Percentiles rank a stretch among this genome's conserved stretches.
phyloP scores from a whole-genome alignment of 2,113 vertebrate species.

The Oreochromis tanganicae region DNA sequence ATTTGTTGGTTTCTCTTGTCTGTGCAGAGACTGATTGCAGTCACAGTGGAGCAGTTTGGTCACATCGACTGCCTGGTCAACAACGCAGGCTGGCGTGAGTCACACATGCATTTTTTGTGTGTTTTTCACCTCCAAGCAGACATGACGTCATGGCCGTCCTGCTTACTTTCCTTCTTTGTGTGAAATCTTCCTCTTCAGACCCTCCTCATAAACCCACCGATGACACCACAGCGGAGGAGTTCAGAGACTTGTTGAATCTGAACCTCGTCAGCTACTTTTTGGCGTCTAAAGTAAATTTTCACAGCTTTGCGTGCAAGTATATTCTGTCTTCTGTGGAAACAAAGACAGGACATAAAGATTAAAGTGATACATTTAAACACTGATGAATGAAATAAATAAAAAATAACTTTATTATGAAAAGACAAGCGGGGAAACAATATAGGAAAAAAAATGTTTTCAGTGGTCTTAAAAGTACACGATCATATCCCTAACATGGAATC shows the following conservation, averaged over 20 bases:
- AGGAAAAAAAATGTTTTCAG: neutral
- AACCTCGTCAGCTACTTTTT: constrained; percentile 78
- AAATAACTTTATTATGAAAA: neutral
- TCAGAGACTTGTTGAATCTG: constrained; percentile 75
- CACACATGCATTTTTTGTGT: neutral
- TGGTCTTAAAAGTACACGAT: neutral
- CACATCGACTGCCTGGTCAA: constrained; percentile 81
- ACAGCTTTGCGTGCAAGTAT: neutral
- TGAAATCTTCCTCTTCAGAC: constrained; percentile 58
- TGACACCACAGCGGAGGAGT: constrained; percentile 71
- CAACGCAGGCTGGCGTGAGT: constrained; percentile 82
- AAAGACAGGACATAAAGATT: neutral
- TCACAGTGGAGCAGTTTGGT: constrained; percentile 64
- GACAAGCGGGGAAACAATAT: rapidly evolving
- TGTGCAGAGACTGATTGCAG: constrained; percentile 66
- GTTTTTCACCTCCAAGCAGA: neutral
- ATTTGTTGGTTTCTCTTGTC: neutral
- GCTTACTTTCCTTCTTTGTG: neutral
- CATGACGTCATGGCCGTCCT: neutral
- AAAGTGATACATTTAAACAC: neutral
- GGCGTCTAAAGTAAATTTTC: constrained; percentile 72
- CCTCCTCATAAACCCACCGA: constrained; percentile 75
- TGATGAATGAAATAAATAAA: rapidly evolving
- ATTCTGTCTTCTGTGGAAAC: neutral
- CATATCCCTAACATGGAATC: neutral